These are phyloP conservation scores for Drosophila mojavensis DNA, from an alignment of 1,140 invertebrate species.

Conservation along the genomic window DNA sequence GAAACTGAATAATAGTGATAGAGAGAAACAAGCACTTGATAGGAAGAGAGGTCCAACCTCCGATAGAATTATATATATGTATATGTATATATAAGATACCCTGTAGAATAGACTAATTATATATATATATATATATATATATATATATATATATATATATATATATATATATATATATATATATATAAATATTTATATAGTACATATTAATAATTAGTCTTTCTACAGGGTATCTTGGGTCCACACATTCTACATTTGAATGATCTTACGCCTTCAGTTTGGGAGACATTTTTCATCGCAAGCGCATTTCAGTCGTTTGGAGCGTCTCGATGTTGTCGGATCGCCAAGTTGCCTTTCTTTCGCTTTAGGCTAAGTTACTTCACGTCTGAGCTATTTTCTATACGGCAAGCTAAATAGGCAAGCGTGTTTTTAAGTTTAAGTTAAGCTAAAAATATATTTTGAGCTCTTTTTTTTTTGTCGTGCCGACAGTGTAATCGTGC, in stretches of 20 bases:
- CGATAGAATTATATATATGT: neutral
- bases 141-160: neutral
- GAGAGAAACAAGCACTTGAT: conserved; percentile 1
- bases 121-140: neutral
- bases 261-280: conserved; percentile 20
- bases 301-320: conserved; percentile 52
- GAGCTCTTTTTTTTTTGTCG: conserved; percentile 5
- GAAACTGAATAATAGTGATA: neutral
- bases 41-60: neutral
- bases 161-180: neutral
- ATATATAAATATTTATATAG: too few species aligned
- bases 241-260: neutral
- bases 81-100: neutral
- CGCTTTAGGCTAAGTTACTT: neutral
- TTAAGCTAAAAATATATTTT: conserved; percentile 1
- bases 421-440: conserved; percentile 1
- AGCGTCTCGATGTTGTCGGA: conserved; percentile 49
- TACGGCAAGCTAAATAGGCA: conserved; percentile 7
- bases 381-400: too few species aligned
- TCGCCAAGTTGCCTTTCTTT: conserved; percentile 7
- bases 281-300: conserved; percentile 38
- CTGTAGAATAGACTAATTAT: neutral
- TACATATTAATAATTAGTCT: too few species aligned
- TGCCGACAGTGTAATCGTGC: conserved; percentile 9
- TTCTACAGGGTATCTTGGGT: conserved; percentile 4